Conservation (phyloP, 2,113 vertebrate genomes). For the Atractosteus spatula region DNA sequence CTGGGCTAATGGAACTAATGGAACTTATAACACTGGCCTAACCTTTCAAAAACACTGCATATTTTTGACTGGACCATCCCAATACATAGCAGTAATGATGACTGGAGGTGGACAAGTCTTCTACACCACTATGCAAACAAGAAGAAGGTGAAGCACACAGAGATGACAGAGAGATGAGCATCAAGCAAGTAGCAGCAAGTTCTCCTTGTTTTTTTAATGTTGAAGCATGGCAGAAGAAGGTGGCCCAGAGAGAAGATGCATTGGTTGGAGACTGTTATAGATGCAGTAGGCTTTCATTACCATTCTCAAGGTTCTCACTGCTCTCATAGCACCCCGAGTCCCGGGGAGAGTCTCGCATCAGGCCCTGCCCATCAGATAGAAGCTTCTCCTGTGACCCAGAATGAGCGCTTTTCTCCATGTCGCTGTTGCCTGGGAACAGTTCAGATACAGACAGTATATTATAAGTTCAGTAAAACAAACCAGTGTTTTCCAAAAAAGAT, state of each 20-base stretch:
- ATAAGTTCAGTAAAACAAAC: too few relatives aligned
- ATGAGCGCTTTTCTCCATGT: constrained; percentile 71
- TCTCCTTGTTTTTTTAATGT: constrained; percentile 37
- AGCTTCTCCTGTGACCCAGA: constrained; percentile 94
- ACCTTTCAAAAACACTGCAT: background rate
- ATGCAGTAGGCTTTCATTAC: constrained; percentile 70
- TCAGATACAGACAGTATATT: constrained; percentile 21
- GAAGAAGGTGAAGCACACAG: constrained; percentile 30
- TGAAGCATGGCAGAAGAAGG: constrained; percentile 40
- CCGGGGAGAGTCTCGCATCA: constrained; percentile 83
- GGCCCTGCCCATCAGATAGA: constrained; percentile 75
- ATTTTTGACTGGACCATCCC: background rate
- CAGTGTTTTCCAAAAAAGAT: too few relatives aligned
- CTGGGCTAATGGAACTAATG: background rate
- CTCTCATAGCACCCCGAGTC: constrained; percentile 98
- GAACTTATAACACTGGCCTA: background rate
- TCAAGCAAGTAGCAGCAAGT: constrained; percentile 30
- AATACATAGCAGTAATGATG: background rate
- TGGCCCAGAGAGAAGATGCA: constrained; percentile 26
- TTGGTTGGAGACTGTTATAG: constrained; percentile 39
- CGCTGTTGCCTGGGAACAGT: constrained; percentile 83
- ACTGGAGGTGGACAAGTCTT: background rate
- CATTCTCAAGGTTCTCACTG: constrained; percentile 94
- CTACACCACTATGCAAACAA: constrained; percentile 12
- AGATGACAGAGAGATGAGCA: constrained; percentile 37